These are phyloP conservation scores for Halichoeres trimaculatus DNA, from an alignment of 2,113 vertebrate genomes.

Conservation along the genomic window DNA sequence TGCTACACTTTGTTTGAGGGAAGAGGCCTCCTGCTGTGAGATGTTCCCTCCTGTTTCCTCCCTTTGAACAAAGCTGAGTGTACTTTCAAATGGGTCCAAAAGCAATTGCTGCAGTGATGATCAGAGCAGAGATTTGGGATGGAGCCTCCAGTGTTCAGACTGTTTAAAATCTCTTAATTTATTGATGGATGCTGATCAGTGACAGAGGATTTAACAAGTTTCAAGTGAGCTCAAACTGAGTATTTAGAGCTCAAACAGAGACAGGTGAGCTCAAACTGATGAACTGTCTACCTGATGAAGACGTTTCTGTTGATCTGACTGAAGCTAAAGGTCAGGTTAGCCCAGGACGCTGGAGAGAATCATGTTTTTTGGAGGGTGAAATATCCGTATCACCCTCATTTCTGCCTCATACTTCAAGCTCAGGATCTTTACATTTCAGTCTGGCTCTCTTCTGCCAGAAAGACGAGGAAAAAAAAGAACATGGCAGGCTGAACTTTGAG, in stretches of 20 bases:
- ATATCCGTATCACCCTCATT: constrained; percentile 5
- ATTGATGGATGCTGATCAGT: too few relatives aligned
- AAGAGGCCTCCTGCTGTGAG: constrained; percentile 25
- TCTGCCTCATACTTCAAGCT: constrained; percentile 24
- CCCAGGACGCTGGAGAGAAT: not conserved
- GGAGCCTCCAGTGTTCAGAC: too few relatives aligned
- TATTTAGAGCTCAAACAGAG: not conserved
- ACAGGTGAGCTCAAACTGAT: constrained; percentile 18
- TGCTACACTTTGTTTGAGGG: constrained; percentile 37
- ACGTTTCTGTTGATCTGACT: constrained; percentile 46
- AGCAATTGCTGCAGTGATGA: constrained; percentile 26
- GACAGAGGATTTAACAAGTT: too few relatives aligned
- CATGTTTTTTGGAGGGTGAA: constrained; percentile 23
- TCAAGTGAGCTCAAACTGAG: constrained; percentile 53
- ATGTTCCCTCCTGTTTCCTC: constrained; percentile 31
- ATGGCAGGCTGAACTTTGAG: not conserved
- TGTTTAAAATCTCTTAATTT: too few relatives aligned
- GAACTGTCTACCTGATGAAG: constrained; percentile 32
- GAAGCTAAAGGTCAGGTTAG: constrained; percentile 33
- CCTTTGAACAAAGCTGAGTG: not conserved
- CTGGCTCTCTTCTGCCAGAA: not conserved
- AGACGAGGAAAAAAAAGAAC: not conserved
- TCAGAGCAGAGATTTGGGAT: not conserved
- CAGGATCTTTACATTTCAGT: constrained; percentile 23
- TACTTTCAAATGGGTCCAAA: constrained; percentile 22